These are phyloP conservation scores for Atta cephalotes DNA, from an alignment of 1,140 invertebrate species.

Conservation along the genomic window DNA sequence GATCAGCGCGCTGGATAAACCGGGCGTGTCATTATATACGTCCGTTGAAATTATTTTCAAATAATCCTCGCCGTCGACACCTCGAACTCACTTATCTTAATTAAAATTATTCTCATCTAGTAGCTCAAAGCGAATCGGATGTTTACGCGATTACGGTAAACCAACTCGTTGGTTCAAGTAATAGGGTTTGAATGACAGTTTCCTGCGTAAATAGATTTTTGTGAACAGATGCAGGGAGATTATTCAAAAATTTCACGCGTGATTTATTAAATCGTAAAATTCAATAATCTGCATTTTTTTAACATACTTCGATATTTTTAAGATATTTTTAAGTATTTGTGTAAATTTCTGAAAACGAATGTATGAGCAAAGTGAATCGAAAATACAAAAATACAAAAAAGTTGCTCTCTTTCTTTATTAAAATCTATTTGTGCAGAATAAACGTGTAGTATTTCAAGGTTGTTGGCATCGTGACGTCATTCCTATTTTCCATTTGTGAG, in stretches of 20 bases:
- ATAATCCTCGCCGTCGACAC: conserved; percentile 54
- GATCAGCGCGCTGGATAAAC: conserved; percentile 67
- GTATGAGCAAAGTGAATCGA: background rate
- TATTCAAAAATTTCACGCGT: conserved; percentile 15
- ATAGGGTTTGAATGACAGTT: conserved; percentile 3
- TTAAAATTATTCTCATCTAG: conserved; percentile 52
- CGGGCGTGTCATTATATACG: conserved; percentile 60
- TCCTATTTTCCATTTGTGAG: conserved; percentile 58
- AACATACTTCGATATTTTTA: background rate
- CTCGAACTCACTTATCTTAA: conserved; percentile 64
- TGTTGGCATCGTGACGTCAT: conserved; percentile 33
- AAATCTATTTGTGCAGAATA: conserved; percentile 12
- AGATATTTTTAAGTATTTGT: background rate
- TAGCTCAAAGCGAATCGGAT: conserved; percentile 20
- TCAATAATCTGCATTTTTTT: background rate
- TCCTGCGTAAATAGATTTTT: background rate
- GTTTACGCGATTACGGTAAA: conserved; percentile 55
- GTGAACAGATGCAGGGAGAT: conserved; percentile 17
- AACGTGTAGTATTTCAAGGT: conserved; percentile 13
- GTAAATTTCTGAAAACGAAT: background rate
- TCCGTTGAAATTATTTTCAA: conserved; percentile 68
- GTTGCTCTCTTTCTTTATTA: background rate
- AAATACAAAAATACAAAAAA: background rate
- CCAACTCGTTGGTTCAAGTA: conserved; percentile 17
- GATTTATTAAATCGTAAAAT: background rate